Evolutionary conservation across 2,797 vertebrate genomes (phyloP).

Genomic region (Cyclopterus lumpus): DNA sequence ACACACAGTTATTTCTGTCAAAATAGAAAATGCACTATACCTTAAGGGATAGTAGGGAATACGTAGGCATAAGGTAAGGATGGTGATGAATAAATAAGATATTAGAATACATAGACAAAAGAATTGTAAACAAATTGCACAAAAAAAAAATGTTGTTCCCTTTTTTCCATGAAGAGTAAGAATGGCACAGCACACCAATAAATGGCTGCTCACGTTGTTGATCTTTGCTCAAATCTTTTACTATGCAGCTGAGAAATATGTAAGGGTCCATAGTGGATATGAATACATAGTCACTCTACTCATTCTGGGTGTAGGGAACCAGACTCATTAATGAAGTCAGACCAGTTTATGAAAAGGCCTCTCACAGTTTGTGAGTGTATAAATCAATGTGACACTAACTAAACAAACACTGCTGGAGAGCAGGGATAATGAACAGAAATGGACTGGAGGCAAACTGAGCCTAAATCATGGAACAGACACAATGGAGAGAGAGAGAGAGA

Average conservation of each 20-base stretch:
- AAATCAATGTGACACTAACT: constrained; percentile 74
- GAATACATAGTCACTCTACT: neutral
- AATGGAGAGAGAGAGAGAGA: constrained; percentile 30
- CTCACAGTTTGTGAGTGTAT: constrained; percentile 52
- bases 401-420: constrained; percentile 64
- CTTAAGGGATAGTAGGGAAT: neutral
- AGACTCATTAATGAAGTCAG: constrained; percentile 42
- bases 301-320: neutral
- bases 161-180: neutral
- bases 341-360: constrained; percentile 52
- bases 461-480: constrained; percentile 57
- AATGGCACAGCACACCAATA: neutral
- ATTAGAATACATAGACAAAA: neutral
- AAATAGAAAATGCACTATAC: neutral
- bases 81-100: neutral
- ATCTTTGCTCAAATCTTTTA: neutral
- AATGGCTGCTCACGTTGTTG: neutral
- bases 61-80: neutral
- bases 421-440: constrained; percentile 65
- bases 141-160: neutral
- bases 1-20: neutral
- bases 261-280: neutral
- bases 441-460: constrained; percentile 58
- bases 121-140: neutral
- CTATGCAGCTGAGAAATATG: neutral